Percentiles rank a stretch among this genome's conserved stretches.
Evolutionary conservation across 2,797 vertebrate species (phyloP).

Genomic region (Momotus momota): DNA sequence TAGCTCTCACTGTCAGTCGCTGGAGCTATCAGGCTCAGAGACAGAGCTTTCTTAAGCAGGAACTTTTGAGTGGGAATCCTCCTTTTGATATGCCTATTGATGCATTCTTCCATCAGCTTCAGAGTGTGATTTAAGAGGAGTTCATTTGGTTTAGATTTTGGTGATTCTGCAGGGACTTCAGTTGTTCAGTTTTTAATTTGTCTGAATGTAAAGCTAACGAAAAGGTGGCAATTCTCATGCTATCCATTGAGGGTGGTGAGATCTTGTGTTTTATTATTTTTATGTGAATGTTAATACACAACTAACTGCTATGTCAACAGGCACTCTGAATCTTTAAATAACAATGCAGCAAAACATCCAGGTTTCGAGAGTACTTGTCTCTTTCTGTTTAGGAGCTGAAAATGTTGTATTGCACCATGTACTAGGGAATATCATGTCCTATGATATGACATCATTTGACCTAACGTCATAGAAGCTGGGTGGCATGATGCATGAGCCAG

Average conservation of each 20-base stretch:
- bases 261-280: neutral
- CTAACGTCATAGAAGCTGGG: neutral
- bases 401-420: neutral
- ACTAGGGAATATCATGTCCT: neutral
- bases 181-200: neutral
- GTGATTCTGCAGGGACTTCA: neutral
- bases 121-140: neutral
- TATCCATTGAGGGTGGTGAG: neutral
- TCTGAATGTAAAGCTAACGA: neutral
- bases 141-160: neutral
- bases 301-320: slow-evolving; percentile 6
- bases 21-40: neutral
- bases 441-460: neutral
- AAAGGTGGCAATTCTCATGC: neutral
- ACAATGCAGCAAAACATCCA: neutral
- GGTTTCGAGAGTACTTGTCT: neutral
- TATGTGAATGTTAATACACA: neutral
- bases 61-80: neutral
- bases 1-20: neutral
- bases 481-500: neutral
- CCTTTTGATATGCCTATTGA: neutral
- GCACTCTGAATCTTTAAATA: neutral
- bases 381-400: slow-evolving; percentile 14
- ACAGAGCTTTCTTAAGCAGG: neutral
- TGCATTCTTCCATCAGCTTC: neutral